These are phyloP conservation scores for Aspidiotus rigidus DNA, from an alignment of 2,888 invertebrate species.

Conservation along the genomic window DNA sequence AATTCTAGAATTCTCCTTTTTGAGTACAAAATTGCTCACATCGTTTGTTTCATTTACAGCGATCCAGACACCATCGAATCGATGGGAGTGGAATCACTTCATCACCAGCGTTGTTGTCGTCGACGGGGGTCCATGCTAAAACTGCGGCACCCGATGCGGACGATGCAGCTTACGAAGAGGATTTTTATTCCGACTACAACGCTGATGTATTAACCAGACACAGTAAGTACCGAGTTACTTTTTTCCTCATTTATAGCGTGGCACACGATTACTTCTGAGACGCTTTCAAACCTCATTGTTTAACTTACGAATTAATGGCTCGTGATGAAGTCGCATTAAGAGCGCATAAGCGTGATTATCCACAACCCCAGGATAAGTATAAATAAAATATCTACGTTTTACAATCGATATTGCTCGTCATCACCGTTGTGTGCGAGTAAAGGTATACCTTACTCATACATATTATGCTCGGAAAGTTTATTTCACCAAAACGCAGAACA, in stretches of 20 bases:
- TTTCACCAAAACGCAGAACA: too few species aligned
- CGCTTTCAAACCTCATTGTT: neutral
- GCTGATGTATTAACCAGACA: slow-evolving; percentile 29
- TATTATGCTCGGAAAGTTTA: too few species aligned
- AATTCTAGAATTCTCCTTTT: too few species aligned
- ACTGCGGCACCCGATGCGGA: slow-evolving; percentile 15
- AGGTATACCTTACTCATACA: too few species aligned
- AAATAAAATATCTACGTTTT: too few species aligned
- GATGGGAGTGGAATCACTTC: slow-evolving; percentile 15
- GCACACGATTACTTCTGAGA: slow-evolving; percentile 5
- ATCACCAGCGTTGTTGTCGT: slow-evolving; percentile 7
- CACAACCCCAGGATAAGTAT: too few species aligned
- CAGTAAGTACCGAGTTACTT: slow-evolving; percentile 8
- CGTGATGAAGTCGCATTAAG: neutral
- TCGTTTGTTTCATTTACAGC: slow-evolving; percentile 4
- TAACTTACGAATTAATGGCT: neutral
- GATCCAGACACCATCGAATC: slow-evolving; percentile 25
- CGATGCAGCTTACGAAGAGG: slow-evolving; percentile 18
- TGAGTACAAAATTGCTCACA: neutral
- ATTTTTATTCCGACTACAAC: slow-evolving; percentile 28
- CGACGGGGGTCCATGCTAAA: slow-evolving; percentile 1
- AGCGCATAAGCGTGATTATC: too few species aligned
- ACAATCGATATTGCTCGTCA: too few species aligned
- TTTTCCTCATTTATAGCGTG: neutral
- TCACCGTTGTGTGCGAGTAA: too few species aligned